phyloP scores from a whole-genome alignment of 2,797 vertebrate species.

The Amniataba percoides region DNA sequence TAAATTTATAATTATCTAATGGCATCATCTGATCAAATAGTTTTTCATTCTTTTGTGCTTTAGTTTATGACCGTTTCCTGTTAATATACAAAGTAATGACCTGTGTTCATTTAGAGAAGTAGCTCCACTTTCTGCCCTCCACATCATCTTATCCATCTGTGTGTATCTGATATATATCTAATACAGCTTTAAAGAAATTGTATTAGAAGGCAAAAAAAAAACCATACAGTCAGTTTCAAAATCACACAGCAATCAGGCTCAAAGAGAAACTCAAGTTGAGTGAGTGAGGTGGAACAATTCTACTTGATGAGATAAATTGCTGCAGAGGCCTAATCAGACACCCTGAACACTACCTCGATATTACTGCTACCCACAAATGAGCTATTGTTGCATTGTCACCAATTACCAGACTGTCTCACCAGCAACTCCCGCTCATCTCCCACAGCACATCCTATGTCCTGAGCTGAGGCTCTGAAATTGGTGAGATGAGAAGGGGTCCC shows the following conservation, averaged over 20 bases:
- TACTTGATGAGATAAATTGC: slow-evolving; percentile 27
- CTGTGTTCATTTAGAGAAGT: neutral
- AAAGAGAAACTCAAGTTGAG: too few species aligned
- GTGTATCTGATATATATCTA: neutral
- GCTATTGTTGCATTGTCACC: slow-evolving; percentile 10
- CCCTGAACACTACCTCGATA: neutral
- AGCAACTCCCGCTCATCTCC: slow-evolving; percentile 4
- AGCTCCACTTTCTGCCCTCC: too few species aligned
- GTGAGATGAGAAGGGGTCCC: neutral
- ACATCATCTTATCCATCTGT: neutral
- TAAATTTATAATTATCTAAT: too few species aligned
- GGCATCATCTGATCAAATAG: too few species aligned
- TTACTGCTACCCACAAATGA: neutral
- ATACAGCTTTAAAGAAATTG: neutral
- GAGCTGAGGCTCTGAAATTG: slow-evolving; percentile 32
- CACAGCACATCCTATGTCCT: slow-evolving; percentile 27
- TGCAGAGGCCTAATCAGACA: neutral
- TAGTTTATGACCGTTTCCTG: neutral
- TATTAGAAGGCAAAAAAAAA: neutral
- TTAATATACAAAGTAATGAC: neutral
- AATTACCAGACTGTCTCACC: neutral
- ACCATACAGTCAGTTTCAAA: neutral
- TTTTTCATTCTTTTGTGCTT: too few species aligned
- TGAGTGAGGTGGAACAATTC: neutral
- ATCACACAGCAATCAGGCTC: neutral